phyloP scores from a whole-genome alignment of 2,113 vertebrate genomes.

The Sinocyclocheilus anophthalmus region DNA sequence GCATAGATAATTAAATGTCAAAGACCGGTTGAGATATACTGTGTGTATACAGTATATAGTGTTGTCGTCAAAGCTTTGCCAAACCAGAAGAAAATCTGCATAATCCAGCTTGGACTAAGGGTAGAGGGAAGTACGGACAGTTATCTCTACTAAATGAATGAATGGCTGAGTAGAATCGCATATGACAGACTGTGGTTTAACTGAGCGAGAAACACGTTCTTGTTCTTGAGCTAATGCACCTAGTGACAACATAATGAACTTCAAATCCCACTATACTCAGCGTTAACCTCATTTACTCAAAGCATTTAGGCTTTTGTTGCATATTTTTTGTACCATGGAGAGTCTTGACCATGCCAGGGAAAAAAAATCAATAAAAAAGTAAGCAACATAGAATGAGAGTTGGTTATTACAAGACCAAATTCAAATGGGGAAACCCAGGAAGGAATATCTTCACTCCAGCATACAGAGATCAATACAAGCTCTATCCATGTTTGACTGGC shows the following conservation, averaged over 20 bases:
- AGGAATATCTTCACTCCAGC: slow-evolving; percentile 42
- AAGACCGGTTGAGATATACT: no score
- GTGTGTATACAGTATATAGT: no score
- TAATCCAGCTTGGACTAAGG: background rate
- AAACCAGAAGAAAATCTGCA: background rate
- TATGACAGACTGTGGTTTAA: slow-evolving; percentile 38
- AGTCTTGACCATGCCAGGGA: background rate
- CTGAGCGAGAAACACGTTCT: slow-evolving; percentile 30
- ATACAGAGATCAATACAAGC: slow-evolving; percentile 55
- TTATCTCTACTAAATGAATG: background rate
- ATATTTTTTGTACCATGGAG: slow-evolving; percentile 45
- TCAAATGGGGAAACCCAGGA: slow-evolving; percentile 24
- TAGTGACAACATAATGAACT: slow-evolving; percentile 53
- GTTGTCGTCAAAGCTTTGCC: no score
- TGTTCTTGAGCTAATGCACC: slow-evolving; percentile 46
- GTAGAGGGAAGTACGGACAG: background rate
- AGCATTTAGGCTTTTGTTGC: slow-evolving; percentile 26
- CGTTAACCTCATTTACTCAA: slow-evolving; percentile 44
- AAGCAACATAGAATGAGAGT: background rate
- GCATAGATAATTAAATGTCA: no score
- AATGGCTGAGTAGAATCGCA: slow-evolving; percentile 24
- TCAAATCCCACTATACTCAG: slow-evolving; percentile 29
- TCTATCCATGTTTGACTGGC: slow-evolving; percentile 57
- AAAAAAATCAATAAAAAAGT: background rate
- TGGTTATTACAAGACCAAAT: slow-evolving; percentile 7